Conservation (phyloP, 2,888 invertebrate species). For the Harpalus rufipes region DNA sequence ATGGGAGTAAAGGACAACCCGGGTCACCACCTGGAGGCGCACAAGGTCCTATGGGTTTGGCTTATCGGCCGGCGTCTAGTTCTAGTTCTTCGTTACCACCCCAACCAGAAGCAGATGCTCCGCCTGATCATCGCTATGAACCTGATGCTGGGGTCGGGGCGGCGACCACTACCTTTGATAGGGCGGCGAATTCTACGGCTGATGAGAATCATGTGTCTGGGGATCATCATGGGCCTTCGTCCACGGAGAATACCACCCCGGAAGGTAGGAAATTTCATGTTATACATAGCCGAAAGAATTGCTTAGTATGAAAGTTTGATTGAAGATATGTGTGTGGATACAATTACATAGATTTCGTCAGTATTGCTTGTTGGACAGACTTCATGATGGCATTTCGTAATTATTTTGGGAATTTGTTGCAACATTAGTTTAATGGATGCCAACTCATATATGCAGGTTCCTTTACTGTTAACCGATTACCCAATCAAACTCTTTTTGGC, state of each 20-base stretch:
- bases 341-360: too few species aligned
- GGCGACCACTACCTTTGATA: slow-evolving; percentile 77
- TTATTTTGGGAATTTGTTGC: too few species aligned
- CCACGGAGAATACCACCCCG: slow-evolving; percentile 77
- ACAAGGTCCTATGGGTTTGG: slow-evolving; percentile 72
- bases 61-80: slow-evolving; percentile 78
- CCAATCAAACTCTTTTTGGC: too few species aligned
- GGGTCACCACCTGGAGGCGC: slow-evolving; percentile 78
- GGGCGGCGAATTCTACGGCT: slow-evolving; percentile 73
- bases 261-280: slow-evolving; percentile 75
- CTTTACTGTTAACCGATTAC: too few species aligned
- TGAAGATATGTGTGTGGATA: too few species aligned
- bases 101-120: slow-evolving; percentile 79
- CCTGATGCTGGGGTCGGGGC: slow-evolving; percentile 77
- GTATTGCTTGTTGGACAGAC: too few species aligned
- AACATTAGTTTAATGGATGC: too few species aligned
- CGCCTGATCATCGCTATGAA: slow-evolving; percentile 79
- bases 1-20: slow-evolving; percentile 80
- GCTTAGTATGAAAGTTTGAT: too few species aligned
- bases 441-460: too few species aligned
- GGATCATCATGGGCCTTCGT: slow-evolving; percentile 58
- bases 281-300: too few species aligned
- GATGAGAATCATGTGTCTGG: slow-evolving; percentile 70
- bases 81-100: slow-evolving; percentile 77
- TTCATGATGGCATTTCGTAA: too few species aligned